phyloP scores from a whole-genome alignment of 2,113 vertebrate species.

The Neolamprologus devosi region DNA sequence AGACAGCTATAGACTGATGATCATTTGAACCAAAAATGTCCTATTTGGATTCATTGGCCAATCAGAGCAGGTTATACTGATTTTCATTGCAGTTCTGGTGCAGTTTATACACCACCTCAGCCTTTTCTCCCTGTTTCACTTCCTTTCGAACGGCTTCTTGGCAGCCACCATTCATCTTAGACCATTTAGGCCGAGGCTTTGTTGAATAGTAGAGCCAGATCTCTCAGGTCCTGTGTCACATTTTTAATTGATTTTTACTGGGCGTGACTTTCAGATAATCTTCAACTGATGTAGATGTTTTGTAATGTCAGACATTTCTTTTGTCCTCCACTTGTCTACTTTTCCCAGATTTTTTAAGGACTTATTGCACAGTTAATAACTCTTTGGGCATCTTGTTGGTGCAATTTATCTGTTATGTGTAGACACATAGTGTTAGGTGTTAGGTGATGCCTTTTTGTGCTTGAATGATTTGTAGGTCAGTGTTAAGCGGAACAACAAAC shows the following conservation, averaged over 20 bases:
- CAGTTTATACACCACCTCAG: background rate
- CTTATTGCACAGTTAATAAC: fast-evolving
- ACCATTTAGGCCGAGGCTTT: background rate
- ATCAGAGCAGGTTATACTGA: background rate
- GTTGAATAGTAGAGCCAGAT: background rate
- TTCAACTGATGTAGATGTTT: background rate
- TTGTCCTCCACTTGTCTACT: background rate
- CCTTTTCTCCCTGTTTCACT: background rate
- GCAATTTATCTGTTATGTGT: background rate
- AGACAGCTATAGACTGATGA: background rate
- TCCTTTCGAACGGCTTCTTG: fast-evolving
- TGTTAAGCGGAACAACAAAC: background rate
- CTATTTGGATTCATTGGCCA: background rate
- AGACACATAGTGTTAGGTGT: background rate
- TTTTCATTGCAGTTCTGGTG: background rate
- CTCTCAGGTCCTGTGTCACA: background rate
- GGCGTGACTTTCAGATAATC: background rate
- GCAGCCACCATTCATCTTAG: background rate
- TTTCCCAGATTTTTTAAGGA: background rate
- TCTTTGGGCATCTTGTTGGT: background rate
- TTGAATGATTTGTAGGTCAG: background rate
- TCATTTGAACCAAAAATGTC: background rate
- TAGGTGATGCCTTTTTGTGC: background rate
- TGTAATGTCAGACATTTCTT: background rate
- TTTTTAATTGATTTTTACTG: background rate